Conservation (phyloP, 2,113 vertebrate genomes). For the Engystomops pustulosus region DNA sequence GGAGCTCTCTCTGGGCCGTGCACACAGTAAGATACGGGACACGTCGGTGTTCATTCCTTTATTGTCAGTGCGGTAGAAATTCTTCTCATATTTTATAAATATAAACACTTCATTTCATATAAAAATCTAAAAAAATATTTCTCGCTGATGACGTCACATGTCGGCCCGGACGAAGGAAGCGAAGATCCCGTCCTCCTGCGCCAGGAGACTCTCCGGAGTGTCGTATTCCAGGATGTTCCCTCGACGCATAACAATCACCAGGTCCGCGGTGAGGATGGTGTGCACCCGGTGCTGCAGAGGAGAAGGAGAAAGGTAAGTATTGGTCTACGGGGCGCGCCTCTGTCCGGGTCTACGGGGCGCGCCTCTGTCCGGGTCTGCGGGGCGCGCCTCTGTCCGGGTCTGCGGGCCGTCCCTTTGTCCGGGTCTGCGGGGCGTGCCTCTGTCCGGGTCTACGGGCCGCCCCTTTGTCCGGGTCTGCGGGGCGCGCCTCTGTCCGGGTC, state of each 20-base stretch:
- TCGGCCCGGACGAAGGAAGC: conserved; percentile 95
- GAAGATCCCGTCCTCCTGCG: conserved; percentile 90
- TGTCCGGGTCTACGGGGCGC: too few relatives aligned
- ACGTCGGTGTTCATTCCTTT: conserved; percentile 60
- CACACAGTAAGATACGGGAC: neutral
- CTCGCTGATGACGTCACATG: conserved; percentile 77
- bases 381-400: too few relatives aligned
- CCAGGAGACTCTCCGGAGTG: conserved; percentile 89
- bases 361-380: too few relatives aligned
- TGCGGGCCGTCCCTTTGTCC: too few relatives aligned
- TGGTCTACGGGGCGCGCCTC: too few relatives aligned
- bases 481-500: too few relatives aligned
- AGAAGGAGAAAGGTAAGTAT: neutral
- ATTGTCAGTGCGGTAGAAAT: conserved; percentile 63
- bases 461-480: too few relatives aligned
- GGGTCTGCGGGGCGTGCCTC: too few relatives aligned
- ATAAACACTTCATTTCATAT: conserved; percentile 61
- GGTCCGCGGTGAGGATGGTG: conserved; percentile 94
- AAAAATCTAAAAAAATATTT: conserved; percentile 61
- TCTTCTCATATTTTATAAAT: conserved; percentile 51
- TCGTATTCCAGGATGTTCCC: conserved; percentile 95
- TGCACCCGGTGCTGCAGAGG: conserved; percentile 90
- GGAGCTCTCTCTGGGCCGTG: too few relatives aligned
- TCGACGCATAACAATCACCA: conserved; percentile 97
- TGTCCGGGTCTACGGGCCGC: too few relatives aligned